These are phyloP conservation scores for Eidolon helvum DNA, from an alignment of 2,113 vertebrate species.

Conservation along the genomic window DNA sequence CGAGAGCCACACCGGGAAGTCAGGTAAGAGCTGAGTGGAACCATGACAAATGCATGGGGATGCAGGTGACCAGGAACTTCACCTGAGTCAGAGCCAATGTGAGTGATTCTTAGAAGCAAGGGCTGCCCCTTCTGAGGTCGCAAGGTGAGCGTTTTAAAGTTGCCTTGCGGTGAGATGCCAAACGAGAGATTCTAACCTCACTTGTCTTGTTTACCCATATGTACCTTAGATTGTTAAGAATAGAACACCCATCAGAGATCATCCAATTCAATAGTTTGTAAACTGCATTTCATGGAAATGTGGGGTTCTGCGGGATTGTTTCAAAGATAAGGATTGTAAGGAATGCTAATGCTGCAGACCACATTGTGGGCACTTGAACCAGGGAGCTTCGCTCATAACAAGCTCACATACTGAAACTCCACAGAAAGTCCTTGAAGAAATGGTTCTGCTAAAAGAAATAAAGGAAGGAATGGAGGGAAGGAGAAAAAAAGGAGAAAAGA, in stretches of 20 bases:
- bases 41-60: not conserved
- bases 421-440: not conserved
- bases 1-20: not conserved
- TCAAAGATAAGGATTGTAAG: not conserved
- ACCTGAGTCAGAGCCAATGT: not conserved
- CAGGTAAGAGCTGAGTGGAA: not conserved
- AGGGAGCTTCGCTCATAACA: not conserved
- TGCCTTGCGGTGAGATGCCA: not conserved
- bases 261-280: not conserved
- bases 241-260: not conserved
- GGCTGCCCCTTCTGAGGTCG: not conserved
- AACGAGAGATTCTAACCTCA: not conserved
- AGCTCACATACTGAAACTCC: not conserved
- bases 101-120: not conserved
- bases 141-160: not conserved
- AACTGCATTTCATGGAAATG: not conserved
- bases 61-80: not conserved
- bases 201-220: not conserved
- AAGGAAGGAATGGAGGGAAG: not conserved
- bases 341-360: not conserved
- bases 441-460: not conserved
- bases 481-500: not conserved
- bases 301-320: not conserved
- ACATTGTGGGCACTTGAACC: rapidly evolving
- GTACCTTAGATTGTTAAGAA: not conserved